Conservation (phyloP, 2,888 invertebrate genomes). For the Hemistola chrysoprasaria region DNA sequence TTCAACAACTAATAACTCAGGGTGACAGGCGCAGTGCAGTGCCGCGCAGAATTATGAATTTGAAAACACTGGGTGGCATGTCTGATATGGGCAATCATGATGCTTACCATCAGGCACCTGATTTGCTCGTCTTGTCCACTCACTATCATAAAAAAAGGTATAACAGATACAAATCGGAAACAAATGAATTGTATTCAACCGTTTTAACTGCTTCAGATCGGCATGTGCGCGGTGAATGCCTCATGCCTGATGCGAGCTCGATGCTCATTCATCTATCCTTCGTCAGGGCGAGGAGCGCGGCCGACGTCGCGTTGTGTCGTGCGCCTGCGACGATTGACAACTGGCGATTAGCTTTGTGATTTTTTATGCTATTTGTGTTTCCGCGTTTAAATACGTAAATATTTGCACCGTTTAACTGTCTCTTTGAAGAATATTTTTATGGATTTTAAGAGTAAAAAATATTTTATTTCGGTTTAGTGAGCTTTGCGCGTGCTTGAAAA, state of each 20-base stretch:
- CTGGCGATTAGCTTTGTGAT: slow-evolving; percentile 39
- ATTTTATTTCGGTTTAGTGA: too few species aligned
- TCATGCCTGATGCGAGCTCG: slow-evolving; percentile 25
- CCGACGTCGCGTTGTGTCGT: too few species aligned
- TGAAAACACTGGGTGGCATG: too few species aligned
- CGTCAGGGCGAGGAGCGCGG: slow-evolving; percentile 40
- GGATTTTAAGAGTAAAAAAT: too few species aligned
- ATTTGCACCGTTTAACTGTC: slow-evolving; percentile 9
- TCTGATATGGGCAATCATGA: too few species aligned
- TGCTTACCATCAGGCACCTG: too few species aligned
- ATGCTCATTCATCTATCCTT: slow-evolving; percentile 66
- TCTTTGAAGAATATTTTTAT: slow-evolving; percentile 2
- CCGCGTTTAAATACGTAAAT: slow-evolving; percentile 19
- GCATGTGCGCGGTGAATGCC: slow-evolving; percentile 36
- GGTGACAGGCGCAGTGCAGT: too few species aligned
- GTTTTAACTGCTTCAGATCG: slow-evolving; percentile 11
- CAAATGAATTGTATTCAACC: slow-evolving; percentile 1
- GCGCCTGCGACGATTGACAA: slow-evolving; percentile 43
- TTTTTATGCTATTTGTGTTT: slow-evolving; percentile 36
- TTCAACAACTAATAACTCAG: too few species aligned
- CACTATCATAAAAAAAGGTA: too few species aligned
- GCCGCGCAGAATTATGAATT: too few species aligned
- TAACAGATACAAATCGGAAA: slow-evolving; percentile 2
- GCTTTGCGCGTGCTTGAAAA: too few species aligned
- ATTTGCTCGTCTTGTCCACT: too few species aligned